Evolutionary conservation across 1,140 invertebrate species (phyloP).

Genomic region (Leguminivora glycinivorella): DNA sequence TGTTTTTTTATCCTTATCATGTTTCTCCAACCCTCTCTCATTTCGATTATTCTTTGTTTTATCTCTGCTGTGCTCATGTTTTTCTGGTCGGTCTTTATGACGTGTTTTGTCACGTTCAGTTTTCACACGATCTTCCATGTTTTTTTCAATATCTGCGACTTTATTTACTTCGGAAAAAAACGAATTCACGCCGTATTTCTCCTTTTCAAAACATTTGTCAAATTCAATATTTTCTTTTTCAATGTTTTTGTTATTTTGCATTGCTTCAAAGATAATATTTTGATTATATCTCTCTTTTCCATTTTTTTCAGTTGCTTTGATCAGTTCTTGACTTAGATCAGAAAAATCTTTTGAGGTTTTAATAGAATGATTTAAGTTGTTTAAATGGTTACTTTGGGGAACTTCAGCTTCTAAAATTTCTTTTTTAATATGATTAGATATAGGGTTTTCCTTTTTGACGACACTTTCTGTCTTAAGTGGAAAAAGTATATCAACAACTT

Average conservation of each 20-base stretch:
- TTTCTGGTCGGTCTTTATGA: slow-evolving; percentile 67
- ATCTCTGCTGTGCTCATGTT: slow-evolving; percentile 76
- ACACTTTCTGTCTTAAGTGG: slow-evolving; percentile 48
- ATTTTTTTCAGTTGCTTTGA: slow-evolving; percentile 45
- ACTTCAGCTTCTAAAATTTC: slow-evolving; percentile 49
- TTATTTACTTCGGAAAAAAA: slow-evolving; percentile 46
- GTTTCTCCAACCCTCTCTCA: slow-evolving; percentile 52
- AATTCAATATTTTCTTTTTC: slow-evolving; percentile 62
- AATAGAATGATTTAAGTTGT: slow-evolving; percentile 46
- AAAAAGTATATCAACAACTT: slow-evolving; percentile 42
- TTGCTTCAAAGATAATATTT: slow-evolving; percentile 38
- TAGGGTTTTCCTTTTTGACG: slow-evolving; percentile 42
- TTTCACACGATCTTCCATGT: slow-evolving; percentile 53
- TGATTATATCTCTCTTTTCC: slow-evolving; percentile 50
- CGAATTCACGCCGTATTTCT: slow-evolving; percentile 39
- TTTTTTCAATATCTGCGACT: slow-evolving; percentile 52
- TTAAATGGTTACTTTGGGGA: slow-evolving; percentile 48
- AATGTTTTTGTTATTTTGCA: slow-evolving; percentile 44
- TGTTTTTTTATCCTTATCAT: slow-evolving; percentile 66
- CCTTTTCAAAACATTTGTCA: slow-evolving; percentile 57
- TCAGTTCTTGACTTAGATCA: slow-evolving; percentile 42
- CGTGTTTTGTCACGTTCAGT: slow-evolving; percentile 57
- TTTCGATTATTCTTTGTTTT: slow-evolving; percentile 54
- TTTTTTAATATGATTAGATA: slow-evolving; percentile 49
- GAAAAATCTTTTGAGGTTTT: slow-evolving; percentile 47